Base-by-base conservation (phyloP, 1,140 invertebrate genomes). In the Zophobas morio region DNA sequence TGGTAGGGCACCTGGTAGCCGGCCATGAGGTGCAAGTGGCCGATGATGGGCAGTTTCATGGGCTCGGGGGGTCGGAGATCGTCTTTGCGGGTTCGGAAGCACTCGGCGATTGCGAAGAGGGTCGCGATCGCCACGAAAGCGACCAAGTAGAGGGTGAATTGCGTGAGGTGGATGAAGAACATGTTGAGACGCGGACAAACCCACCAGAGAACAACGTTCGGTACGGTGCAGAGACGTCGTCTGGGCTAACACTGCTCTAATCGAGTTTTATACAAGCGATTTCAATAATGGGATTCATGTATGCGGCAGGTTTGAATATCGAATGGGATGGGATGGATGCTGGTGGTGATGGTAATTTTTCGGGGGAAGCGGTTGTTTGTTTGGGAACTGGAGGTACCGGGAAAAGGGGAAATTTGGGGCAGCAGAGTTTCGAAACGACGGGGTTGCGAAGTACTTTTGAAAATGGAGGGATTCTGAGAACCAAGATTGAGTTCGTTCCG, bases 1-100 rank as follows among this genome's bases (percentile, higher is more conserved):
- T 91, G 89, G 82, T 92, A 93, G 0, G 91, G 91, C 2, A 93
- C 89, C 32, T 89, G 86, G 80, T 92, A 91, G 33, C 89, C 88
- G 4, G 87, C 89, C 77, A 93, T 84, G 33, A 90, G 86, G 70
- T 90, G 89, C 3, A 93, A 85, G 20, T 89, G 89, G 4, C 92
- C 92, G 6, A 92, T 84, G 60, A 93, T 84, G 1, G 92, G 91
- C 84, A 89, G 88, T 1, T 89, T 86, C 74, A 84, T 87, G 0
- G 92, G 91, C 5, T 88, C 89, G 0, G 91, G 91, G 37, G 90
- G 86, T 54, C 20, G 33, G 33, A 6, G 6, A 6, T 60, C 37
- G 8, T 57, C 54, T 35, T 40, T 35, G 6, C 66, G 63, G 4
- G 32, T n/a, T 49, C 71, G 37, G 32, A 49, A 49, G 32, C 36